Evolutionary conservation across 2,888 invertebrate species (phyloP).

Genomic region (Euplexia lucipara): DNA sequence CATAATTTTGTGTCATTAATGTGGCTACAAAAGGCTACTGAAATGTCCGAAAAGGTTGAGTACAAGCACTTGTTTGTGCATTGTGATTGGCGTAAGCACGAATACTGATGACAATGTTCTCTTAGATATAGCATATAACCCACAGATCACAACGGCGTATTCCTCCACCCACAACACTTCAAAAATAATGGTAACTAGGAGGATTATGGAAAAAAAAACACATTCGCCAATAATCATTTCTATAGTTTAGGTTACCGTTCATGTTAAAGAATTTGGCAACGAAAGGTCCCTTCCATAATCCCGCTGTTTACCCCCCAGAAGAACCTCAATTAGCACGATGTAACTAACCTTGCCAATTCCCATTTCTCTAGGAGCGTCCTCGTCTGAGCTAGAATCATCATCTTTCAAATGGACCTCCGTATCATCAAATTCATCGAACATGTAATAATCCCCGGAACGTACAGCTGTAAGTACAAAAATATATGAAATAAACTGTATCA

Average conservation of each 20-base stretch:
- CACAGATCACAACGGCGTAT: constrained; percentile 49
- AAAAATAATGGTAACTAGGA: constrained; percentile 24
- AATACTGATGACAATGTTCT: constrained; percentile 67
- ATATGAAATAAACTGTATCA: constrained; percentile 15
- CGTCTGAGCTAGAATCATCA: constrained; percentile 91
- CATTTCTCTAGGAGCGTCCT: constrained; percentile 88
- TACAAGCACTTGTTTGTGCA: constrained; percentile 62
- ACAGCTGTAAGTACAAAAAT: constrained; percentile 93
- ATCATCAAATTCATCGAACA: constrained; percentile 98
- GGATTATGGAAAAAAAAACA: constrained; percentile 12
- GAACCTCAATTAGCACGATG: neutral
- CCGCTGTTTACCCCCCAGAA: constrained; percentile 20
- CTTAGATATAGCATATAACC: constrained; percentile 52
- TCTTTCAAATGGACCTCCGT: constrained; percentile 93
- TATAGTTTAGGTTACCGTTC: neutral
- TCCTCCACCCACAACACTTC: constrained; percentile 52
- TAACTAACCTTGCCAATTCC: constrained; percentile 89
- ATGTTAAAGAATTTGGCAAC: neutral
- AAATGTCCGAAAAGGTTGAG: constrained; percentile 50
- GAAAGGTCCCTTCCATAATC: constrained; percentile 18
- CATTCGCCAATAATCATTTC: neutral
- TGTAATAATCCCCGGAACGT: constrained; percentile 99
- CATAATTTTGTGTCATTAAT: constrained; percentile 60
- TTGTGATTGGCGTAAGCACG: constrained; percentile 59
- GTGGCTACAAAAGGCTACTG: constrained; percentile 49